Conservation (phyloP, 2,113 vertebrate genomes). For the Mastomys coucha region DNA sequence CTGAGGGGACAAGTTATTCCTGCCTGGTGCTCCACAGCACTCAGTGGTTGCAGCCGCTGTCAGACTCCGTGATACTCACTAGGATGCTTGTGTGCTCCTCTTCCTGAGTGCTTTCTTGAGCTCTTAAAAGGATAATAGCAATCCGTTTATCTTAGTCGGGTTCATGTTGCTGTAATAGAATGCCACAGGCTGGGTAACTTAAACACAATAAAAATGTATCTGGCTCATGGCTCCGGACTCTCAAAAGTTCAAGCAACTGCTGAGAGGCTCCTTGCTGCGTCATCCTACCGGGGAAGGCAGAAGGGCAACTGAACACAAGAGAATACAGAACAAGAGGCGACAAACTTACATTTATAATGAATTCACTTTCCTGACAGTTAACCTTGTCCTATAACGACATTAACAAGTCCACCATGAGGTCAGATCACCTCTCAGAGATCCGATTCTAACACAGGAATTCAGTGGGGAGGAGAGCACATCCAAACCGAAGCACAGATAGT, state of each 20-base stretch:
- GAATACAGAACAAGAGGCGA: background rate
- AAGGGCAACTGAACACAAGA: background rate
- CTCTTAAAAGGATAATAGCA: conserved; percentile 11
- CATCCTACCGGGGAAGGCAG: background rate
- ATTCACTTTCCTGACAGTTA: background rate
- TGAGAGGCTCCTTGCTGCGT: background rate
- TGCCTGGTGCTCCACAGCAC: background rate
- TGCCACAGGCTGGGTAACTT: background rate
- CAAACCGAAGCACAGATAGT: background rate
- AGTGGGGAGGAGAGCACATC: too few species aligned
- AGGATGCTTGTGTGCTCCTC: background rate
- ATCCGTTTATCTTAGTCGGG: conserved; percentile 9
- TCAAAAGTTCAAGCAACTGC: background rate
- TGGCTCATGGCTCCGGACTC: background rate
- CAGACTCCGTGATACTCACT: background rate
- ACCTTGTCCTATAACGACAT: too few species aligned
- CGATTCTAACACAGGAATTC: background rate
- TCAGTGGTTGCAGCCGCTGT: too few species aligned
- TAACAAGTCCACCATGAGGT: background rate
- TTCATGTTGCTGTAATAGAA: conserved; percentile 4
- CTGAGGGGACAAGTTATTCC: background rate
- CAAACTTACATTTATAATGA: too few species aligned
- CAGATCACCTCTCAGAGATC: background rate
- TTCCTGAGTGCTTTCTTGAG: background rate
- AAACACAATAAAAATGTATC: background rate